Percentiles rank a stretch among this genome's conserved stretches.
Evolutionary conservation across 2,113 vertebrate genomes (phyloP).

Genomic region (Alectura lathami): DNA sequence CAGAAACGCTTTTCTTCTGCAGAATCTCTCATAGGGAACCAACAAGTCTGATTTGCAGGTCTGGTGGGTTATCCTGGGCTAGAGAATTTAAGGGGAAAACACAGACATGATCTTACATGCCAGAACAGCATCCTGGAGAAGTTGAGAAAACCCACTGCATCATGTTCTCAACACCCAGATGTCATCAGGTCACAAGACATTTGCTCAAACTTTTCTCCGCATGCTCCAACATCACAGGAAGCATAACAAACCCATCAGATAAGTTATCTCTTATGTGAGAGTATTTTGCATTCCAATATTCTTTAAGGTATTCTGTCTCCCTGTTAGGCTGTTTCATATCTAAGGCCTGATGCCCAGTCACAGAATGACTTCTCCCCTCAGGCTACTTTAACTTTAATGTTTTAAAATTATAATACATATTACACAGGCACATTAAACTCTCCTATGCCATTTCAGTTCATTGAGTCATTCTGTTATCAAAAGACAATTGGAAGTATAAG

Average conservation of each 20-base stretch:
- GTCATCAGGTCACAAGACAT: neutral
- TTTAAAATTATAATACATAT: neutral
- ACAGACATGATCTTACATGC: neutral
- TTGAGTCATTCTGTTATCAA: neutral
- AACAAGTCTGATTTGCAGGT: neutral
- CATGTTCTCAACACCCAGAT: neutral
- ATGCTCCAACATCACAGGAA: neutral
- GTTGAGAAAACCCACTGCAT: neutral
- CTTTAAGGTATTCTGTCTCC: neutral
- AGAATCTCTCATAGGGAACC: accelerated
- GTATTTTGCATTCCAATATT: neutral
- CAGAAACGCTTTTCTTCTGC: neutral
- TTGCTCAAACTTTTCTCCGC: neutral
- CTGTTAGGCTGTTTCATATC: neutral
- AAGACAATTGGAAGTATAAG: neutral
- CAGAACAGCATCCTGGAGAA: neutral
- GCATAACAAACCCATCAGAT: neutral
- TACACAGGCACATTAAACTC: neutral
- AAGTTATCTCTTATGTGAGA: neutral
- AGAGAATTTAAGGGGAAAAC: neutral
- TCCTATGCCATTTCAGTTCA: neutral
- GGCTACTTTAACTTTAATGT: too few relatives aligned
- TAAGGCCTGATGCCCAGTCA: neutral
- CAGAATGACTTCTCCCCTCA: neutral
- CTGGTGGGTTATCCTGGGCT: neutral